Base-by-base conservation (phyloP, 2,888 invertebrate species). In the Drosophila quinaria region DNA sequence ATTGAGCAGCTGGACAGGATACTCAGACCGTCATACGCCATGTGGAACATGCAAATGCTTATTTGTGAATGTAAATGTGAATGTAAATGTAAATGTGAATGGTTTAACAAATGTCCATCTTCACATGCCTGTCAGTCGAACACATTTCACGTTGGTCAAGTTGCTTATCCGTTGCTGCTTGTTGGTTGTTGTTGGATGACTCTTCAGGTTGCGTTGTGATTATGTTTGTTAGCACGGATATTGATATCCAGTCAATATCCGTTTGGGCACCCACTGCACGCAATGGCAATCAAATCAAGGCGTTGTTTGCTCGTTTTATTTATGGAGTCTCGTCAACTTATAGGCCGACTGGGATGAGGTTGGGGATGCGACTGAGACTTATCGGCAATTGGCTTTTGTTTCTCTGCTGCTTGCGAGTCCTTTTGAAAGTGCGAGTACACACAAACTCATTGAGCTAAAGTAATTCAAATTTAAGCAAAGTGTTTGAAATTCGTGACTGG, bases 71-170 rank as follows among this genome's bases (percentile, higher is more conserved):
- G 31, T 29, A 29, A 50, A 64, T 46, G 44, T 25, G 35, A 46
- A 55, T 15, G 31, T 29, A 29, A 50, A 64, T 46, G 47, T 49
- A 62, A 41, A 68, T 61, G 51, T 47, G 50, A 65, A 68, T 68
- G 86, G 55, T 42, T 62, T 46, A 73, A 65, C 86, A 82, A 80
- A 60, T 74, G 79, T 69, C 70, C 70, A 67, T 69, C 50, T 74
- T 69, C 78, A 56, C 75, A 75, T 51, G 70, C 22, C 63, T 58
- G 60, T 60, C 59, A 37, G 13, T n/a, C 55, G 46, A 41, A 33
- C 39, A 55, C 19, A 47, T 66, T 44, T 70, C 52, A 37, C 54
- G 33, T 19, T 39, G 39, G 33, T 29, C 39, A 49, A 55, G 61
- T 13, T 47, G 49, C 17, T 17, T 9, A 25, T 5, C 15, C 25